Percentiles rank a stretch among this genome's conserved stretches.
These are phyloP conservation scores for Macquaria australasica DNA, from an alignment of 2,113 vertebrate genomes.

Conservation along the genomic window DNA sequence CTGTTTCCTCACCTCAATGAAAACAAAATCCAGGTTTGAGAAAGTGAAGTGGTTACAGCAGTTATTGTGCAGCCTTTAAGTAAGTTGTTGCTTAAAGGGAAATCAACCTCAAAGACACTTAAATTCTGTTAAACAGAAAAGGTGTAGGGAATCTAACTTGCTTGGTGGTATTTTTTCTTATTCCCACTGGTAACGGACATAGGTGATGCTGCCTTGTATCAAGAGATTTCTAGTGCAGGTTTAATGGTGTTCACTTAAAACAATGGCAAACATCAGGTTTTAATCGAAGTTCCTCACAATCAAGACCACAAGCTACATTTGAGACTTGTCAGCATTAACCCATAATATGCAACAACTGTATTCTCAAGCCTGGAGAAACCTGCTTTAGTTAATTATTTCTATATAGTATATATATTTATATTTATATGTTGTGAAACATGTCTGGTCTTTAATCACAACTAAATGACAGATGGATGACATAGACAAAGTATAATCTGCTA, in stretches of 20 bases:
- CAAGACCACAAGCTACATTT: neutral
- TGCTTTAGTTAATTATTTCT: neutral
- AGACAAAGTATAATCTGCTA: neutral
- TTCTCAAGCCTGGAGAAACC: neutral
- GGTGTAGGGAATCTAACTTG: too few relatives aligned
- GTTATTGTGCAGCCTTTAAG: neutral
- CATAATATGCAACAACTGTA: neutral
- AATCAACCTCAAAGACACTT: constrained; percentile 18
- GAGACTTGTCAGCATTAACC: neutral
- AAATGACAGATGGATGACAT: neutral
- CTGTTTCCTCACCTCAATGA: constrained; percentile 2
- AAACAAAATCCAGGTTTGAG: neutral
- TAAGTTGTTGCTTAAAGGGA: neutral
- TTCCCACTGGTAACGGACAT: too few relatives aligned
- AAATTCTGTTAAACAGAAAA: neutral
- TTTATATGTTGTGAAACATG: too few relatives aligned
- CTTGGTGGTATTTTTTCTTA: too few relatives aligned
- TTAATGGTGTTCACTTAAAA: constrained; percentile 5
- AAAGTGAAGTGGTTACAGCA: neutral
- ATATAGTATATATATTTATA: too few relatives aligned
- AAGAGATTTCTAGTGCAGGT: neutral
- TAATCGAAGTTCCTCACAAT: neutral
- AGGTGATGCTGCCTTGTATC: neutral
- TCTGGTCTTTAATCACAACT: neutral
- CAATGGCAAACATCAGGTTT: neutral